Conservation (phyloP, 1,140 invertebrate genomes). For the Glomeris maerens region DNA sequence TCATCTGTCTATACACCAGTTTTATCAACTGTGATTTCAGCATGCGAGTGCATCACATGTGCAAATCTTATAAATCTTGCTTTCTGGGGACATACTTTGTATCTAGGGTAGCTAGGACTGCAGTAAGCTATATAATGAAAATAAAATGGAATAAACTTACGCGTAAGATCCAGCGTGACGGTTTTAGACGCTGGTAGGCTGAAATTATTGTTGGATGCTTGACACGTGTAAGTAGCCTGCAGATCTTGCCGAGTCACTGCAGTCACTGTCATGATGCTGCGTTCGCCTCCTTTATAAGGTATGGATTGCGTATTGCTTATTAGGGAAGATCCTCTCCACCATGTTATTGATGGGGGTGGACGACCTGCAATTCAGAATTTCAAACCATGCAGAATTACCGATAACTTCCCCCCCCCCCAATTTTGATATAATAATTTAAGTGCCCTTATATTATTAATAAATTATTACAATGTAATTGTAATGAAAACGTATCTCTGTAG, state of each 20-base stretch:
- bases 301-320: conserved; percentile 19
- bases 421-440: no score
- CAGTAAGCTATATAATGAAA: neutral
- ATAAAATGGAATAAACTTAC: no score
- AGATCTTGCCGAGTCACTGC: conserved; percentile 59
- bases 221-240: conserved; percentile 65
- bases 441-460: no score
- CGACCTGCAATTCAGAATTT: conserved; percentile 17
- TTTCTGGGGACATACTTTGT: no score
- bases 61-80: no score
- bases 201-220: conserved; percentile 64
- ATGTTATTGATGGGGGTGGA: conserved; percentile 21
- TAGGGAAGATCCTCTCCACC: conserved; percentile 22
- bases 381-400: neutral
- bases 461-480: no score
- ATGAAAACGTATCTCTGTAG: no score
- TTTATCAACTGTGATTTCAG: no score
- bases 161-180: conserved; percentile 58
- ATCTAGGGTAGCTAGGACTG: neutral
- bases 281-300: conserved; percentile 23
- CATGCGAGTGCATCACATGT: no score
- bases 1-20: no score
- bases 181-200: conserved; percentile 56
- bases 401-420: no score
- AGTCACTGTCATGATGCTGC: conserved; percentile 50